Evolutionary conservation across 2,888 invertebrate genomes (phyloP), one percentile per base, ranked within the genome.

Genomic region (Andrena bucephala): DNA sequence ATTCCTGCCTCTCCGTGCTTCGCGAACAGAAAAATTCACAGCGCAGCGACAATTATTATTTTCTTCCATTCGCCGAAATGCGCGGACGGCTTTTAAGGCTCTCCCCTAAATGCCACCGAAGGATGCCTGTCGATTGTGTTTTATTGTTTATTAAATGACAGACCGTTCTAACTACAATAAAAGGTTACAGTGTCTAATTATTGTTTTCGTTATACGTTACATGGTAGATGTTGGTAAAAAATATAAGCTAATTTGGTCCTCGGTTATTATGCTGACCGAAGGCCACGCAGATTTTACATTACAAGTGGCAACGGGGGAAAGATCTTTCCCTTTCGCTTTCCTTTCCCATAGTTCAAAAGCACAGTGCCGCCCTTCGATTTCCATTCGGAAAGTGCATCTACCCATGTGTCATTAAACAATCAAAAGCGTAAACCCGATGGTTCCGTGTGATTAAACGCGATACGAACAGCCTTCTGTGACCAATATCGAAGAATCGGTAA

Each of bases 211-310:
- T 83, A 83, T 71, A 77, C 48, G 76, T 82, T 84, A 84, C 27
- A 33, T 72, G 75, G 76, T 79, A 79, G 81, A 84, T 81, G 77
- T 90, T 84, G 81, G 86, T 90, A 89, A 90, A 90, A 90, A 90
- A 90, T 90, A 90, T 89, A 90, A 90, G 90, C 89, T 90, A 90
- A 85, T 87, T 90, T 91, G 91, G 91, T 91, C 92, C 91, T 91
- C 90, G 90, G 89, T 90, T 90, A 85, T 85, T 85, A 88, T 88
- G 89, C 89, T 89, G 91, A 91, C 89, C 90, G 86, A 87, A 91
- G 89, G 90, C 90, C 91, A 91, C 89, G 89, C 89, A 89, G 87
- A 89, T 85, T 89, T 87, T 87, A 89, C 73, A 85, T 78, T 85
- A 78, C 67, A 76, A 87, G 62, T 77, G 74, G 77, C 85, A 80